A percentile compares a stretch with the other conserved stretches of the same genome.
Conservation (phyloP, 2,113 vertebrate species). For the Holacanthus passer region DNA sequence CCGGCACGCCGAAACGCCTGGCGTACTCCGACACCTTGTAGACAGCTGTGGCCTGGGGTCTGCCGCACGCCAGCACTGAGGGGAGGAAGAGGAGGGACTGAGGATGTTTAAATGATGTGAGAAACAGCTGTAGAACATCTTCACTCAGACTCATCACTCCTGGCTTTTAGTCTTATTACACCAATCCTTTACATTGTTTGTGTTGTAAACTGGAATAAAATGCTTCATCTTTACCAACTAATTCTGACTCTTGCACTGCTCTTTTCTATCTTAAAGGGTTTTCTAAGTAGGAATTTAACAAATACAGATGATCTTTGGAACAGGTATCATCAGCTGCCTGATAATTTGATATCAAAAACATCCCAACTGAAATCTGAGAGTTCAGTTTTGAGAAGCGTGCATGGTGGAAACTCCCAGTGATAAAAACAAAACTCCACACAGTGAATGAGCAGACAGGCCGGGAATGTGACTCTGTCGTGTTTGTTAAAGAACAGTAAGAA, state of each 20-base stretch:
- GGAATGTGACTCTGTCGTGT: neutral
- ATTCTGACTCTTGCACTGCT: neutral
- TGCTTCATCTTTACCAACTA: neutral
- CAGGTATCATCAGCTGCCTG: neutral
- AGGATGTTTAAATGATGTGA: neutral
- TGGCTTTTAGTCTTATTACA: neutral
- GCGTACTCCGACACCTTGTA: constrained; percentile 98
- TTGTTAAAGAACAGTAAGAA: constrained; percentile 40
- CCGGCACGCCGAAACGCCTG: constrained; percentile 92
- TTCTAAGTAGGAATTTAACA: neutral
- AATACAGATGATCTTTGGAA: neutral
- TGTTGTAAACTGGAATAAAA: neutral
- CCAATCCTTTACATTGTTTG: neutral
- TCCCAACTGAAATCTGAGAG: neutral
- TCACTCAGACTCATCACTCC: neutral
- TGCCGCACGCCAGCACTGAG: constrained; percentile 94
- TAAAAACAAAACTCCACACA: neutral
- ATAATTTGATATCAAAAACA: neutral
- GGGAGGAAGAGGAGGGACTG: neutral
- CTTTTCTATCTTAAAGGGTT: neutral
- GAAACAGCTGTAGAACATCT: neutral
- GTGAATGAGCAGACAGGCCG: constrained; percentile 31
- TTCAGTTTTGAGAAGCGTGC: neutral
- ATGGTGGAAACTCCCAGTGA: neutral
- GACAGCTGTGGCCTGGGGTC: constrained; percentile 96